Conservation (phyloP, 2,797 vertebrate genomes). For the Anguilla obscura region DNA sequence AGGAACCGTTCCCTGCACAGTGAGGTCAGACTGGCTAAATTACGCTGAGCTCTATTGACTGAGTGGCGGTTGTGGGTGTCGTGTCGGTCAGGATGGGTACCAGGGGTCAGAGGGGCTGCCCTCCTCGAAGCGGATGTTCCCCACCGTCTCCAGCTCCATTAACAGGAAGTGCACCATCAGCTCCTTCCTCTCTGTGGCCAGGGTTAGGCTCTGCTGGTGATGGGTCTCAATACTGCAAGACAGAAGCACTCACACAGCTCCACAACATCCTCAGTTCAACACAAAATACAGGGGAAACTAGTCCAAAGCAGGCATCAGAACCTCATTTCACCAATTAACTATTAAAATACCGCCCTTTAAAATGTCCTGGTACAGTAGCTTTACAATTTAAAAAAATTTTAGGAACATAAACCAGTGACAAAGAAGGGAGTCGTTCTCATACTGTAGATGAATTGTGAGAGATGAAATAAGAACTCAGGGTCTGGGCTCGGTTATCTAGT, state of each 20-base stretch:
- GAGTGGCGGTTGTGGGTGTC: background rate
- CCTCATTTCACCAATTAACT: background rate
- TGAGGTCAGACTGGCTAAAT: background rate
- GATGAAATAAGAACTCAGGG: background rate
- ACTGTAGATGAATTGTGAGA: background rate
- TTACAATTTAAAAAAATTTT: background rate
- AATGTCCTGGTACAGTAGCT: background rate
- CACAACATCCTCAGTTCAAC: background rate
- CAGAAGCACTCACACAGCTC: background rate
- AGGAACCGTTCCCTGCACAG: background rate
- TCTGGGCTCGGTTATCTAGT: background rate
- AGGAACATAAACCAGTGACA: background rate
- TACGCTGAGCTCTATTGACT: background rate
- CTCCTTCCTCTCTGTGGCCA: constrained; percentile 65
- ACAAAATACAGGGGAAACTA: background rate
- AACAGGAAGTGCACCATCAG: constrained; percentile 73
- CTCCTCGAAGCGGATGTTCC: constrained; percentile 84
- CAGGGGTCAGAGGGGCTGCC: constrained; percentile 72
- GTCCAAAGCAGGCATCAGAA: background rate
- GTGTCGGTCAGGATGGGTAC: constrained; percentile 56
- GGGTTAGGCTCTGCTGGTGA: constrained; percentile 64
- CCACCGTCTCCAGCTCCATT: constrained; percentile 80
- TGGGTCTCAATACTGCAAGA: constrained; percentile 67
- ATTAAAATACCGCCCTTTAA: background rate
- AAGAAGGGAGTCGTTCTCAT: background rate